Percentiles rank a stretch among this genome's conserved stretches.
Conservation (phyloP, 1,140 invertebrate genomes). For the Wiebesia pumilae region DNA sequence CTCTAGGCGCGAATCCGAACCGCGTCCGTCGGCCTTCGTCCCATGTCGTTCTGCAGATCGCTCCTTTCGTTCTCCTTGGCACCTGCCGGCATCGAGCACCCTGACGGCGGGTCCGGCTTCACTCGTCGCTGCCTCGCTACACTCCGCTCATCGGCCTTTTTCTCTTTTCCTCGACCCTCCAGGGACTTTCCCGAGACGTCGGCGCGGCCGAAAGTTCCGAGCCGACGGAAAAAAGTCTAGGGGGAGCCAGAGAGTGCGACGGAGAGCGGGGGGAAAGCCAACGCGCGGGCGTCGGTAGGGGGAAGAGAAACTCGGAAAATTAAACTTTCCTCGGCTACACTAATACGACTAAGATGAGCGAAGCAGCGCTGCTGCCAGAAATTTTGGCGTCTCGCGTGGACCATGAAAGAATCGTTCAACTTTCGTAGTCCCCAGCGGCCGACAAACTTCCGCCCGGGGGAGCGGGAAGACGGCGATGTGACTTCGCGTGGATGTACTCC, state of each 20-base stretch:
- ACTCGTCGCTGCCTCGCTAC: not conserved
- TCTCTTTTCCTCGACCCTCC: not conserved
- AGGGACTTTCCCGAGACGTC: too few species aligned
- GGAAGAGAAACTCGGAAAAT: not conserved
- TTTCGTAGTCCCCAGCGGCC: too few species aligned
- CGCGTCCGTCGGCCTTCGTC: not conserved
- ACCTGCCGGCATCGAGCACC: not conserved
- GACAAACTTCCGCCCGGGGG: too few species aligned
- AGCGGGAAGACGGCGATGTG: too few species aligned
- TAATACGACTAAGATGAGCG: too few species aligned
- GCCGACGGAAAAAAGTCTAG: not conserved
- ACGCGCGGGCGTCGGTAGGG: too few species aligned
- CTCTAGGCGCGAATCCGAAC: not conserved
- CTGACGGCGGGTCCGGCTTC: not conserved
- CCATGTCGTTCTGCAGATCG: not conserved
- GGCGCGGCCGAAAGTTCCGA: too few species aligned
- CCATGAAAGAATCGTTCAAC: not conserved
- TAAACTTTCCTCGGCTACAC: not conserved
- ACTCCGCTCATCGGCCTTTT: not conserved
- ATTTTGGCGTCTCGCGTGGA: not conserved
- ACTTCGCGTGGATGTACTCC: too few species aligned
- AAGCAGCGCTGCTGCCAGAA: too few species aligned
- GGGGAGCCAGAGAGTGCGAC: not conserved
- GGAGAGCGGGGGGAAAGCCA: not conserved
- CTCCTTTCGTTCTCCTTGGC: not conserved